Evolutionary conservation across 2,888 invertebrate genomes (phyloP).

Genomic region (Sarcophaga caerulescens): DNA sequence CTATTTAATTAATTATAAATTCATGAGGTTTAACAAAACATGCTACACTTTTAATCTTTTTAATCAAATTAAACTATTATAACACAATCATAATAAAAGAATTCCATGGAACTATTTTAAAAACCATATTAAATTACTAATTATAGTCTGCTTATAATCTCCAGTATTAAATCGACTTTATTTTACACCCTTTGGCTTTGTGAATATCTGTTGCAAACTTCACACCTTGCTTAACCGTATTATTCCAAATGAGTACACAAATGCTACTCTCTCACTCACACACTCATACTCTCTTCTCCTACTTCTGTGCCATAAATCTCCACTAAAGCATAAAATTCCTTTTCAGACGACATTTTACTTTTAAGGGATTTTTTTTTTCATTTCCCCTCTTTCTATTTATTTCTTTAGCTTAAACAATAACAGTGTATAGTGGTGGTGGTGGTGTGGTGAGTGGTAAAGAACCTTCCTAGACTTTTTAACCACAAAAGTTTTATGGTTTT

Average conservation of each 20-base stretch:
- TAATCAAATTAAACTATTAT: too few species aligned
- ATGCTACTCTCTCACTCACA: not conserved
- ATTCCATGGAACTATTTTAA: too few species aligned
- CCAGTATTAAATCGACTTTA: not conserved
- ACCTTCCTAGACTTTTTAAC: conserved; percentile 26
- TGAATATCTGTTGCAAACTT: not conserved
- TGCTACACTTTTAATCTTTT: too few species aligned
- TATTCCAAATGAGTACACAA: not conserved
- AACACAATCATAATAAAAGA: too few species aligned
- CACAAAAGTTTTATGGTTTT: conserved; percentile 43
- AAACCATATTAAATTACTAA: not conserved
- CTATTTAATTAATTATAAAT: not conserved
- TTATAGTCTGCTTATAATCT: not conserved
- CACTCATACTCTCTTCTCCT: not conserved
- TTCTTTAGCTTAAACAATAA: not conserved
- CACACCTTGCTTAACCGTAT: not conserved
- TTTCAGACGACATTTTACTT: not conserved
- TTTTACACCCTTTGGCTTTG: not conserved
- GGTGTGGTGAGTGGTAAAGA: not conserved
- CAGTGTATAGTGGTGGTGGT: not conserved
- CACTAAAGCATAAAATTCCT: not conserved
- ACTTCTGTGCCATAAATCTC: not conserved
- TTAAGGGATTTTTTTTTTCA: not conserved
- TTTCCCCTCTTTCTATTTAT: not conserved
- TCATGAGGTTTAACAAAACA: too few species aligned